phyloP scores from a whole-genome alignment of 64 coral and sea anemone genomes.

The Pocillopora damicornis region DNA sequence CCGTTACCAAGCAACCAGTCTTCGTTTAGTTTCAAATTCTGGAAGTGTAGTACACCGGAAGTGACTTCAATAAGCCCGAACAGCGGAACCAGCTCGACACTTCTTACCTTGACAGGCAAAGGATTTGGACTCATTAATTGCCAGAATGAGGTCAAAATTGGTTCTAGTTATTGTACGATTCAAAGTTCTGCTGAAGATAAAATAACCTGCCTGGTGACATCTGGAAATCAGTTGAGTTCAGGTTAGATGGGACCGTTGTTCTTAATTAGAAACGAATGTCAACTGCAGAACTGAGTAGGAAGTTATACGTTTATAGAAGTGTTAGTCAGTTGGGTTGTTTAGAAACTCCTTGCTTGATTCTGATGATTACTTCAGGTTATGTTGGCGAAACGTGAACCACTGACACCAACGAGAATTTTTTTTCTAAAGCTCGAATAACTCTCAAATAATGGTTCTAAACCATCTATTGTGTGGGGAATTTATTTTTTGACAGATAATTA shows the following conservation, averaged over 20 bases:
- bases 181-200: slow-evolving; percentile 18
- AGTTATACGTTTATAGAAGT: too few species aligned
- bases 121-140: slow-evolving; percentile 40
- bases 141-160: slow-evolving; percentile 50
- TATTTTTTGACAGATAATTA: too few species aligned
- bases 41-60: slow-evolving; percentile 67
- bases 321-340: too few species aligned
- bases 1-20: slow-evolving; percentile 3
- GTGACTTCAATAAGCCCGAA: slow-evolving; percentile 59
- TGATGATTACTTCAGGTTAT: too few species aligned
- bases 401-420: too few species aligned
- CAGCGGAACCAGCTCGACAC: slow-evolving; percentile 35
- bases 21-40: slow-evolving; percentile 30
- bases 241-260: slow-evolving; percentile 17
- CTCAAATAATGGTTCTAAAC: too few species aligned
- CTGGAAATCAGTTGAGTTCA: slow-evolving; percentile 20
- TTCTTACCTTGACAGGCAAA: slow-evolving; percentile 50
- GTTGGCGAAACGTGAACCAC: too few species aligned
- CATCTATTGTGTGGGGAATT: too few species aligned
- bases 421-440: too few species aligned
- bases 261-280: neutral
- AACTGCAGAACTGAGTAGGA: too few species aligned
- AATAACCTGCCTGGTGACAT: slow-evolving; percentile 50
- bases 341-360: too few species aligned
- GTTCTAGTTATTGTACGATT: slow-evolving; percentile 22